Conservation (phyloP, 2,113 vertebrate genomes). For the Ia io region DNA sequence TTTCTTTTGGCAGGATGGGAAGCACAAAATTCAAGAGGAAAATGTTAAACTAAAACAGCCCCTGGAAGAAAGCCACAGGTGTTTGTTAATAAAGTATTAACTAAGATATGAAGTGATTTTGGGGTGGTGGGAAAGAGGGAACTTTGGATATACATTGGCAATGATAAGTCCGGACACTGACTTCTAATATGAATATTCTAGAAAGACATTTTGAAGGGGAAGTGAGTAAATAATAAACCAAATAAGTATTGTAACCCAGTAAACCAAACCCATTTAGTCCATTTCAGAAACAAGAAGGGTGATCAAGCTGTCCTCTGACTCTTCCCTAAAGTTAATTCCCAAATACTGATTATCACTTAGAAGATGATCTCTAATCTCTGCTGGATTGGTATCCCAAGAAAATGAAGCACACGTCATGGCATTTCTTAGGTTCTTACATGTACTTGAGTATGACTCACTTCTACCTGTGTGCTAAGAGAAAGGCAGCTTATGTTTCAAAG, state of each 20-base stretch:
- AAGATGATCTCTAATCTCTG: background rate
- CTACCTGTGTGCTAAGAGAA: background rate
- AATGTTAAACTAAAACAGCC: constrained; percentile 70
- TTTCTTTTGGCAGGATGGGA: constrained; percentile 80
- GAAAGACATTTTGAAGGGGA: constrained; percentile 7
- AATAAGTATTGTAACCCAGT: background rate
- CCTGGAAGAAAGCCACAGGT: constrained; percentile 74
- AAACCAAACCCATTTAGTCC: background rate
- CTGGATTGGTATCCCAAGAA: background rate
- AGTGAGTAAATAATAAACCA: background rate
- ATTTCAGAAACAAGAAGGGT: background rate
- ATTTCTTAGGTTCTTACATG: background rate
- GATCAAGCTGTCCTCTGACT: background rate
- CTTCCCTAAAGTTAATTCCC: background rate
- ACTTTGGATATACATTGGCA: background rate
- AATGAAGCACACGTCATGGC: background rate
- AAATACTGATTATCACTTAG: background rate
- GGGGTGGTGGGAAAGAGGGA: background rate
- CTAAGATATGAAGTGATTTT: background rate
- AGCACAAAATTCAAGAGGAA: constrained; percentile 79
- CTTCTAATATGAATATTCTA: background rate
- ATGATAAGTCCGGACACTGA: background rate
- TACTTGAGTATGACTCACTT: background rate
- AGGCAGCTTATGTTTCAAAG: background rate
- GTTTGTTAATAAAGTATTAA: constrained; percentile 68